Conservation (phyloP, 2,888 invertebrate genomes). For the Saturnia pavonia region DNA sequence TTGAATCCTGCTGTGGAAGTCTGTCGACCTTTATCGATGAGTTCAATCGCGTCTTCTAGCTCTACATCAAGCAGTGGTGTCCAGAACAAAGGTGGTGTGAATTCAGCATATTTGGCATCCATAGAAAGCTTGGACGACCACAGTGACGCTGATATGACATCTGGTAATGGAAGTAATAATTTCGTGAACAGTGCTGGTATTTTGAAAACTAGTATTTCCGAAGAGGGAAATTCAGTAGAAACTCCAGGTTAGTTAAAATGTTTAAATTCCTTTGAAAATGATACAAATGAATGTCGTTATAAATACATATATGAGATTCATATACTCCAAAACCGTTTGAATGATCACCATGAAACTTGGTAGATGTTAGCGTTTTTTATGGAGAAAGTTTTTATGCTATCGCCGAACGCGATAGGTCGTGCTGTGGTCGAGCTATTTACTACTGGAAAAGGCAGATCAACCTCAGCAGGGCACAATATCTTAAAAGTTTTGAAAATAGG, state of each 20-base stretch:
- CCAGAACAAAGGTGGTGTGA: slow-evolving; percentile 84
- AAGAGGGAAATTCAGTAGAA: slow-evolving; percentile 59
- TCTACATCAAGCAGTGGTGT: slow-evolving; percentile 84
- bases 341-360: too few species aligned
- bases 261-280: not conserved
- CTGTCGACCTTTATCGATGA: slow-evolving; percentile 87
- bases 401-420: too few species aligned
- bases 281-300: too few species aligned
- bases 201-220: slow-evolving; percentile 56
- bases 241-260: slow-evolving; percentile 57
- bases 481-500: too few species aligned
- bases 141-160: slow-evolving; percentile 85
- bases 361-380: too few species aligned
- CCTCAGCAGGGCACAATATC: too few species aligned
- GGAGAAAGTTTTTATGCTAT: too few species aligned
- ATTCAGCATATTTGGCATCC: slow-evolving; percentile 91
- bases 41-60: slow-evolving; percentile 89
- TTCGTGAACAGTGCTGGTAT: slow-evolving; percentile 70
- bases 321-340: not conserved
- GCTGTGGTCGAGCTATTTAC: too few species aligned
- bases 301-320: too few species aligned
- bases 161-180: slow-evolving; percentile 71
- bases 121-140: slow-evolving; percentile 93
- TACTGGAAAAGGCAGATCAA: too few species aligned
- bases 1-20: slow-evolving; percentile 81